Evolutionary conservation across 1,140 invertebrate species (phyloP).

Genomic region (Brachionus paranguensis): DNA sequence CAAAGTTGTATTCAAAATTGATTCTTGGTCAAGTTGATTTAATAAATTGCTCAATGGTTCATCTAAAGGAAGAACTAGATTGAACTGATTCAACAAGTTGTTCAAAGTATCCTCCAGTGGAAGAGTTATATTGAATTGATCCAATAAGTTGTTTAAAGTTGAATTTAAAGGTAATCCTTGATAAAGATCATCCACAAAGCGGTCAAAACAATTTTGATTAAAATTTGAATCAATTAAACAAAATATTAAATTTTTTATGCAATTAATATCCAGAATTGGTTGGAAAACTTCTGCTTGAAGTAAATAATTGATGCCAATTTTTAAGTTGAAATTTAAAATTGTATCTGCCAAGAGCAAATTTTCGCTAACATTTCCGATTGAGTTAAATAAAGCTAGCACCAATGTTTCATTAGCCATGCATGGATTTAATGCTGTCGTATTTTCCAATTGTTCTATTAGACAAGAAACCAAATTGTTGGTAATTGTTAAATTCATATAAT

Average conservation of each 20-base stretch:
- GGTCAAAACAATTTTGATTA: neutral
- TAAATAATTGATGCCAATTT: neutral
- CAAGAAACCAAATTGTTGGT: neutral
- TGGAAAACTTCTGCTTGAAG: neutral
- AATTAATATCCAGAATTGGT: neutral
- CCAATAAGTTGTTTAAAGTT: too few species aligned
- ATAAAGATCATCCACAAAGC: too few species aligned
- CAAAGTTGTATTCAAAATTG: too few species aligned
- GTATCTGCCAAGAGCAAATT: neutral
- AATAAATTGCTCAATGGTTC: too few species aligned
- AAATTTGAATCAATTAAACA: neutral
- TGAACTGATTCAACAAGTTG: too few species aligned
- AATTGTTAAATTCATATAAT: neutral
- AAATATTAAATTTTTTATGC: neutral
- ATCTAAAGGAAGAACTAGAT: too few species aligned
- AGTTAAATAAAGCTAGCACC: neutral
- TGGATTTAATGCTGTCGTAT: neutral
- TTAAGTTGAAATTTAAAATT: neutral
- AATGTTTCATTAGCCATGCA: neutral
- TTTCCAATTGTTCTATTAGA: neutral
- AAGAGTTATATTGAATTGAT: too few species aligned
- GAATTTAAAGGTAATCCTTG: too few species aligned
- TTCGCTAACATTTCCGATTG: neutral
- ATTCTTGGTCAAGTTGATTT: too few species aligned
- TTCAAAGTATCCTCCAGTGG: too few species aligned